A percentile compares a stretch with the other conserved stretches of the same genome.
Evolutionary conservation across 2,888 invertebrate species (phyloP).

Genomic region (Dasysyrphus tricinctus): DNA sequence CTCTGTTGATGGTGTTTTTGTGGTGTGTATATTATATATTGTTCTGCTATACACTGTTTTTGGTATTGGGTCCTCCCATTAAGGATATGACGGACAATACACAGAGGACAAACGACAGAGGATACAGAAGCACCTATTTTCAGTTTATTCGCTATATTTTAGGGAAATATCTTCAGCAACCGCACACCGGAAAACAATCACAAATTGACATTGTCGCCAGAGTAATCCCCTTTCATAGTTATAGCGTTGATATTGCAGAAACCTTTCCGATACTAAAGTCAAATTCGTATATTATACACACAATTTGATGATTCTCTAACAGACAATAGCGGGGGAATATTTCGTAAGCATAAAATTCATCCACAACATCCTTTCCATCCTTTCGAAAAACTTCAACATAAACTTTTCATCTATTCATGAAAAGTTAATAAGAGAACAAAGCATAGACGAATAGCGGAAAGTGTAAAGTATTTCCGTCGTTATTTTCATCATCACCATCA

Average conservation of each 20-base stretch:
- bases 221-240: constrained; percentile 42
- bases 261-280: constrained; percentile 41
- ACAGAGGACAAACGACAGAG: background rate
- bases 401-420: background rate
- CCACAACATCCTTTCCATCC: background rate
- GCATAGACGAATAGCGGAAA: background rate
- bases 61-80: background rate
- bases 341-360: background rate
- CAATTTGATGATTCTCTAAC: constrained; percentile 24
- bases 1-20: background rate
- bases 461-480: constrained; percentile 38
- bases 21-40: background rate
- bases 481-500: constrained; percentile 13
- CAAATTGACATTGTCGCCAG: constrained; percentile 66
- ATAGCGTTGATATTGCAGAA: constrained; percentile 57
- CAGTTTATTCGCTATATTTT: background rate
- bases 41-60: background rate
- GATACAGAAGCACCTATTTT: background rate
- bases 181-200: constrained; percentile 60
- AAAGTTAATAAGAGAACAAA: constrained; percentile 2
- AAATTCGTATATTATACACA: constrained; percentile 37
- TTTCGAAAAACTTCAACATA: background rate
- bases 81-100: background rate
- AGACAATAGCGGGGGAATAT: background rate
- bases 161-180: constrained; percentile 12